Evolutionary conservation across 2,797 vertebrate genomes (phyloP).

Genomic region (Melanogrammus aeglefinus): DNA sequence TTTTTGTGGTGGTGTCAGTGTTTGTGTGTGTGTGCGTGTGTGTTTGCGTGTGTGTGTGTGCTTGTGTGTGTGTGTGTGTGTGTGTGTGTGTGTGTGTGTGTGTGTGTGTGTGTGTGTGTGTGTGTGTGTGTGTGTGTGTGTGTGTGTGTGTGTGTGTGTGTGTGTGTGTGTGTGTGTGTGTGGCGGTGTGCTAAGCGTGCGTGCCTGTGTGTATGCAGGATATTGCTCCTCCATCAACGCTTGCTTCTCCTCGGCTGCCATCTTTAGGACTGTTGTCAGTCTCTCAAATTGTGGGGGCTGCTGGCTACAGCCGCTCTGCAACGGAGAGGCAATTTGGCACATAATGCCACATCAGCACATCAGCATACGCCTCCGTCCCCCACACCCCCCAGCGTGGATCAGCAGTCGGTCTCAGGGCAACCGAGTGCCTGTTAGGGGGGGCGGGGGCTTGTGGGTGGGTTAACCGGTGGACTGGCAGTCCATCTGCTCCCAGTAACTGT

Average conservation of each 20-base stretch:
- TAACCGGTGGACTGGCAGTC: background rate
- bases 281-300: background rate
- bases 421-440: background rate
- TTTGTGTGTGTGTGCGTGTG: constrained; percentile 10
- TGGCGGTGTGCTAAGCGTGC: background rate
- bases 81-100: constrained; percentile 17
- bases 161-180: constrained; percentile 7
- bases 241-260: background rate
- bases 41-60: constrained; percentile 14
- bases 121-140: constrained; percentile 10
- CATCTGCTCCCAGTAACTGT: background rate
- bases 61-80: constrained; percentile 14
- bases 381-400: background rate
- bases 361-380: background rate
- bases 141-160: constrained; percentile 5
- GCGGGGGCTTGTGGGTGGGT: background rate
- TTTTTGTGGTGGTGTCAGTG: constrained; percentile 14
- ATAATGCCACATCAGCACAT: constrained; percentile 6
- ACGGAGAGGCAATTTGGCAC: constrained; percentile 2
- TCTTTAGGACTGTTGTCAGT: background rate
- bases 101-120: constrained; percentile 8
- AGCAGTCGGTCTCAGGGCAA: background rate
- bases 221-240: constrained; percentile 1
- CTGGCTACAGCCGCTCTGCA: background rate
- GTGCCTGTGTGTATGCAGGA: background rate